Evolutionary conservation across 2,888 invertebrate species (phyloP).

Genomic region (Mesochorus sp.): DNA sequence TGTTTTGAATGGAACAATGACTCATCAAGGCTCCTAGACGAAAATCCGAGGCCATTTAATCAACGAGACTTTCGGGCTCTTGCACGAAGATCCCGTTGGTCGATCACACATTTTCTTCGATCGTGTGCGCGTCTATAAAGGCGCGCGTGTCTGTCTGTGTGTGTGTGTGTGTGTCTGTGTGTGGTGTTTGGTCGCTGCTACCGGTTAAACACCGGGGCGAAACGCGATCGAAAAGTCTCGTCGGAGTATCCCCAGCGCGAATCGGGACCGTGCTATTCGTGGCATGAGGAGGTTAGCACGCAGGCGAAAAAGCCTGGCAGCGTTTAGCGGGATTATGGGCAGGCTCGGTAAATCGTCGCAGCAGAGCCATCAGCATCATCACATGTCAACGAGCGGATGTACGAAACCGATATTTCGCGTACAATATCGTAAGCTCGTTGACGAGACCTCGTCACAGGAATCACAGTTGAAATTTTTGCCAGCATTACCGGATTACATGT

Average conservation of each 20-base stretch:
- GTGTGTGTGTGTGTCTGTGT: conserved; percentile 32
- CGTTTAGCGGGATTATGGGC: conserved; percentile 83
- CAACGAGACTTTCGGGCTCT: not conserved
- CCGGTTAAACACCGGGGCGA: conserved; percentile 53
- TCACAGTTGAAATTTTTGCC: conserved; percentile 83
- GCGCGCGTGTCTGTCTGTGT: conserved; percentile 8
- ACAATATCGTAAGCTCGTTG: conserved; percentile 85
- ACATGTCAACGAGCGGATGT: conserved; percentile 71
- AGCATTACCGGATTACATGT: conserved; percentile 84
- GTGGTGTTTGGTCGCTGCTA: not conserved
- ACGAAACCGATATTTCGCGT: conserved; percentile 84
- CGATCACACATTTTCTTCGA: not conserved
- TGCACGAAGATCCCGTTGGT: not conserved
- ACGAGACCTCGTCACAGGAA: conserved; percentile 82
- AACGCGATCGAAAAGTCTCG: conserved; percentile 54
- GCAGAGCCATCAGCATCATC: conserved; percentile 54
- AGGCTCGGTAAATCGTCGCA: conserved; percentile 81
- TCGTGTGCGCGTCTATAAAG: not conserved
- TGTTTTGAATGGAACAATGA: not conserved
- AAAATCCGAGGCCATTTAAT: not conserved
- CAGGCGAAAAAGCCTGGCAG: conserved; percentile 79
- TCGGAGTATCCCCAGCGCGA: conserved; percentile 46
- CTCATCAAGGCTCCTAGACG: not conserved
- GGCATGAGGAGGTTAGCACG: conserved; percentile 81
- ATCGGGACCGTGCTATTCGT: conserved; percentile 67